phyloP scores from a whole-genome alignment of 1,140 invertebrate species.

The Battus philenor region DNA sequence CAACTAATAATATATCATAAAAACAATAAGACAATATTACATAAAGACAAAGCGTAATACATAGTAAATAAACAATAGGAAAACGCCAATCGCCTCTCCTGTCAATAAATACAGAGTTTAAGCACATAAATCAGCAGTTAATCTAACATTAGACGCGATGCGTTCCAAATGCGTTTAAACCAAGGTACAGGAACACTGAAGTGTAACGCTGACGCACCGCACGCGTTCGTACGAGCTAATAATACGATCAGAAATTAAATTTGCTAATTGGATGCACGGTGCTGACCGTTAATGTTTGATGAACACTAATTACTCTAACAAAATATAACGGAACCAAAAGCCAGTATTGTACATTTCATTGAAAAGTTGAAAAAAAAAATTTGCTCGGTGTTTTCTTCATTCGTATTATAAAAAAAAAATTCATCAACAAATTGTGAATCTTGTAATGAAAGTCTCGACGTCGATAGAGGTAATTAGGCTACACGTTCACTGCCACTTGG shows the following conservation, averaged over 20 bases:
- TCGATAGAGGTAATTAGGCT: no score
- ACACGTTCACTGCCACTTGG: no score
- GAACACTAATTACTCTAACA: neutral
- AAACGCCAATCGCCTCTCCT: neutral
- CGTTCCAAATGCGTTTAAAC: conserved; percentile 1
- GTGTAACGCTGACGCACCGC: conserved; percentile 8
- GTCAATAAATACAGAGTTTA: neutral
- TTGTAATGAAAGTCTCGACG: no score
- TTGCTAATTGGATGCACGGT: neutral
- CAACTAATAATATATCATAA: no score
- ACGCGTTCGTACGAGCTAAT: neutral
- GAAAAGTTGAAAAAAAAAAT: no score
- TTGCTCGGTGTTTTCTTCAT: no score
- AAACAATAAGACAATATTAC: no score
- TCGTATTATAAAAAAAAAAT: no score
- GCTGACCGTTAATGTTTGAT: neutral
- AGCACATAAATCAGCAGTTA: neutral
- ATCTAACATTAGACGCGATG: neutral
- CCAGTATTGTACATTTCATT: no score
- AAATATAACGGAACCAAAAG: no score
- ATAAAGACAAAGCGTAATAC: neutral
- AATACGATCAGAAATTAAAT: conserved; percentile 6
- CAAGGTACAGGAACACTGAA: conserved; percentile 4
- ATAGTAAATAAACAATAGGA: neutral
- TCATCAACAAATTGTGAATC: no score